phyloP scores from a whole-genome alignment of 2,113 vertebrate species.

The Entosphenus tridentatus region DNA sequence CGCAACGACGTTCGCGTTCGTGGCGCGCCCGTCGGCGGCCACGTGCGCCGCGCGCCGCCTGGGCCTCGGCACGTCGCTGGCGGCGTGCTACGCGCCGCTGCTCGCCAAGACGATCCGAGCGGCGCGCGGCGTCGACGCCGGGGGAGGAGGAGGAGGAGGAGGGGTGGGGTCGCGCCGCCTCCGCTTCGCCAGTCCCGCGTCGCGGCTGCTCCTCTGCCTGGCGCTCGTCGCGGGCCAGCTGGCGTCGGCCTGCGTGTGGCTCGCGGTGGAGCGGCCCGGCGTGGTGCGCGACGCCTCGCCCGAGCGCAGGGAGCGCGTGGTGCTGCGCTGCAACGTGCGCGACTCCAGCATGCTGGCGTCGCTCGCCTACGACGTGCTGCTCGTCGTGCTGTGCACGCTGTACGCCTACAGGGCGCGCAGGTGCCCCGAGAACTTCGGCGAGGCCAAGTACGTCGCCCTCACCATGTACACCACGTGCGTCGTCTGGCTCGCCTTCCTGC shows the following conservation, averaged over 20 bases:
- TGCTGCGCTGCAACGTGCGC: slow-evolving; percentile 82
- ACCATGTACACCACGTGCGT: slow-evolving; percentile 99
- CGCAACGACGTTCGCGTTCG: slow-evolving; percentile 92
- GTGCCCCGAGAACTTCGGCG: slow-evolving; percentile 97
- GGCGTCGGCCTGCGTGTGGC: slow-evolving; percentile 67
- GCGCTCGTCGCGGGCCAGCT: slow-evolving; percentile 80
- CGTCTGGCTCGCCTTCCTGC: slow-evolving; percentile 96
- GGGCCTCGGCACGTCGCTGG: slow-evolving; percentile 76
- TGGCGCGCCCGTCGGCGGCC: slow-evolving; percentile 76
- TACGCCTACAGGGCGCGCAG: slow-evolving; percentile 99
- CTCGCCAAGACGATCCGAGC: slow-evolving; percentile 97
- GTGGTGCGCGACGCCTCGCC: slow-evolving; percentile 62
- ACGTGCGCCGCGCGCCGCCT: slow-evolving; percentile 68
- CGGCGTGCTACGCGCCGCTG: slow-evolving; percentile 80
- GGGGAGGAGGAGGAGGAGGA: no score
- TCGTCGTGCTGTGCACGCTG: slow-evolving; percentile 89
- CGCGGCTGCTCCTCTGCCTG: slow-evolving; percentile 17
- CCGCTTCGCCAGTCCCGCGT: no score
- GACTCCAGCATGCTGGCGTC: slow-evolving; percentile 95
- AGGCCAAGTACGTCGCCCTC: slow-evolving; percentile 97
- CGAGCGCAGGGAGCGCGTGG: slow-evolving; percentile 81
- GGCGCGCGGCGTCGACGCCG: slow-evolving; percentile 46
- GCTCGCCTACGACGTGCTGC: slow-evolving; percentile 69
- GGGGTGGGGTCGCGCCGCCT: no score
- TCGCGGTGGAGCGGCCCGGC: slow-evolving; percentile 70